Evolutionary conservation across 2,888 invertebrate genomes (phyloP).

Genomic region (Drosophila picticornis): DNA sequence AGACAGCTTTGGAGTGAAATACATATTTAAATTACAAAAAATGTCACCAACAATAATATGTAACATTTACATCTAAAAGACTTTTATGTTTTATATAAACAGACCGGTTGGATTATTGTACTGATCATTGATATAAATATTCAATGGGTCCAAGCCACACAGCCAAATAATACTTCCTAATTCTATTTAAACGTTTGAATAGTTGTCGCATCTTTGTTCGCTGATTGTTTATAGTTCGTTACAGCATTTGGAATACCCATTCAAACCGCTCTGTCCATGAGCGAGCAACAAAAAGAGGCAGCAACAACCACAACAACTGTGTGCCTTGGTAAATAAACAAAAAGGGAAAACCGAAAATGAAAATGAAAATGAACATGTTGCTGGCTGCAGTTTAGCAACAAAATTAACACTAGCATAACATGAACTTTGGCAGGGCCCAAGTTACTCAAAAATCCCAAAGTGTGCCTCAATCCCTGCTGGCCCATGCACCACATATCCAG

Average conservation of each 20-base stretch:
- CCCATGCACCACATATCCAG: conserved; percentile 22
- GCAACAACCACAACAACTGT: background rate
- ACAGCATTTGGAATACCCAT: conserved; percentile 9
- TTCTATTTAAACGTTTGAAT: background rate
- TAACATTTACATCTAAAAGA: background rate
- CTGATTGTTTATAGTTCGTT: background rate
- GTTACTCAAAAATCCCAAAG: conserved; percentile 18
- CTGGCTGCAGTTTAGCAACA: conserved; percentile 45
- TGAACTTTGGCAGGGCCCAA: conserved; percentile 40
- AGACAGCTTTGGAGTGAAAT: background rate
- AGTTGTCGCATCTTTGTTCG: background rate
- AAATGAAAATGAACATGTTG: conserved; percentile 62
- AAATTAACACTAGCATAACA: conserved; percentile 66
- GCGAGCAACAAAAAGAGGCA: conserved; percentile 16
- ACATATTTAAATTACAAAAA: background rate
- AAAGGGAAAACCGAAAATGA: conserved; percentile 10
- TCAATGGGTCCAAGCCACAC: too few relatives aligned
- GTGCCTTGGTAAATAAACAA: conserved; percentile 32
- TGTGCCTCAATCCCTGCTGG: background rate
- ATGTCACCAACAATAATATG: background rate
- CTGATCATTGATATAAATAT: background rate
- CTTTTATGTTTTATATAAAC: background rate
- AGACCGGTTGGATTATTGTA: background rate
- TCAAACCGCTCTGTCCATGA: conserved; percentile 1
- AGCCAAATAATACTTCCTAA: background rate